phyloP scores from a whole-genome alignment of 2,888 invertebrate genomes.

The Hydroisotoma schaefferi region DNA sequence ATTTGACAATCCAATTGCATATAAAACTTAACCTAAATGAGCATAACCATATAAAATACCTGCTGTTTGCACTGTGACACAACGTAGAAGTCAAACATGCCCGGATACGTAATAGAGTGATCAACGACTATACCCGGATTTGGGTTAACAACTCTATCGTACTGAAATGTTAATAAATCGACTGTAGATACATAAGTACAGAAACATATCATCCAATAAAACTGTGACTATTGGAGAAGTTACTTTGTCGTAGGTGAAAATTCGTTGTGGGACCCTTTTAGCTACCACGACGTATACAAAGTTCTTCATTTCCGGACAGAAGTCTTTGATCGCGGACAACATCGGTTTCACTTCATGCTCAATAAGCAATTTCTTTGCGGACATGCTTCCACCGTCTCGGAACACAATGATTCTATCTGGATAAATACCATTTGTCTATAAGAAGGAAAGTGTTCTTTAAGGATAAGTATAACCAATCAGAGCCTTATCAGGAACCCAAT shows the following conservation, averaged over 20 bases:
- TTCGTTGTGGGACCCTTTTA: constrained; percentile 22
- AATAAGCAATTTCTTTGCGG: constrained; percentile 67
- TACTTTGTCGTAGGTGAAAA: constrained; percentile 8
- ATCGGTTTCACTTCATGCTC: constrained; percentile 78
- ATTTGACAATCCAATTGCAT: neutral
- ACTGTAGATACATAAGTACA: neutral
- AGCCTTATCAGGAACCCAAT: neutral
- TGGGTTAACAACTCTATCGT: constrained; percentile 60
- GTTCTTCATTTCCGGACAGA: constrained; percentile 55
- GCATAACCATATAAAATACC: constrained; percentile 41
- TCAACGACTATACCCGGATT: constrained; percentile 82
- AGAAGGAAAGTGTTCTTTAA: constrained; percentile 9
- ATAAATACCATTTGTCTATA: constrained; percentile 59
- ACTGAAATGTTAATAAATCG: neutral
- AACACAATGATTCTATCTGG: constrained; percentile 81
- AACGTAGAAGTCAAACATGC: constrained; percentile 82
- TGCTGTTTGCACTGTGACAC: constrained; percentile 77
- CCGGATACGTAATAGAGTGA: constrained; percentile 67
- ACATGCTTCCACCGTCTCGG: constrained; percentile 91
- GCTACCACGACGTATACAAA: constrained; percentile 16
- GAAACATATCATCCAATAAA: neutral
- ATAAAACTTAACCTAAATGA: neutral
- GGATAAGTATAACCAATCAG: neutral
- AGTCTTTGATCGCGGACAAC: constrained; percentile 59
- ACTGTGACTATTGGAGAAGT: neutral